Evolutionary conservation across 2,113 vertebrate species (phyloP).

Genomic region (Euleptes europaea): DNA sequence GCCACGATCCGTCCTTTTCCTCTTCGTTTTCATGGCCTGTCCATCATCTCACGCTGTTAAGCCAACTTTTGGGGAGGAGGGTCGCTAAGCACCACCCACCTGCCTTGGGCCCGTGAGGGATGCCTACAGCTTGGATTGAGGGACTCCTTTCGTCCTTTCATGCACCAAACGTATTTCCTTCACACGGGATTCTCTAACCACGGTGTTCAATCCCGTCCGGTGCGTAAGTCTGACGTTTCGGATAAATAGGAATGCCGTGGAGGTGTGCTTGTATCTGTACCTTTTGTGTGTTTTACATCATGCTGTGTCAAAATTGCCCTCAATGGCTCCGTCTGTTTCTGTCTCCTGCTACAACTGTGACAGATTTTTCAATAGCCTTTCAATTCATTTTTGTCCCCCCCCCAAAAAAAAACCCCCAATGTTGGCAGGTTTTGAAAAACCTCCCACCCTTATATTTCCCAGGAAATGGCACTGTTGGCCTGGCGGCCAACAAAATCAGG

Average conservation of each 20-base stretch:
- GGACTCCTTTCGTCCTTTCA: not conserved
- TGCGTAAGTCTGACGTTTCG: not conserved
- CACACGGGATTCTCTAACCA: not conserved
- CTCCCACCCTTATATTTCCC: too few relatives aligned
- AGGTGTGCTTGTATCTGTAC: not conserved
- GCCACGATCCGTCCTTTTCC: not conserved
- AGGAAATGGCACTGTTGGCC: too few relatives aligned
- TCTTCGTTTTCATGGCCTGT: constrained; percentile 2
- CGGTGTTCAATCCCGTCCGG: not conserved
- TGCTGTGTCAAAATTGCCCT: not conserved
- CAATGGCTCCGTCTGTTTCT: not conserved
- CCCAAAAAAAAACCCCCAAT: not conserved
- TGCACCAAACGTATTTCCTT: not conserved
- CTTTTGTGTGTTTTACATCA: constrained; percentile 8
- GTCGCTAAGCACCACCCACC: not conserved
- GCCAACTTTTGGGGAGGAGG: not conserved
- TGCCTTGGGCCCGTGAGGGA: not conserved
- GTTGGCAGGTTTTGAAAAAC: not conserved
- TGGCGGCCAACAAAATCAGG: too few relatives aligned
- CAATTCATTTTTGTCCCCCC: not conserved
- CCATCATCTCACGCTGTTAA: not conserved
- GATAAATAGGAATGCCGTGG: not conserved
- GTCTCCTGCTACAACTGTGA: not conserved
- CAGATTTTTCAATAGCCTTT: not conserved
- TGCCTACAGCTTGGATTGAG: not conserved